Evolutionary conservation across 2,888 invertebrate genomes (phyloP).

Genomic region (Entomobrya multifasciata): DNA sequence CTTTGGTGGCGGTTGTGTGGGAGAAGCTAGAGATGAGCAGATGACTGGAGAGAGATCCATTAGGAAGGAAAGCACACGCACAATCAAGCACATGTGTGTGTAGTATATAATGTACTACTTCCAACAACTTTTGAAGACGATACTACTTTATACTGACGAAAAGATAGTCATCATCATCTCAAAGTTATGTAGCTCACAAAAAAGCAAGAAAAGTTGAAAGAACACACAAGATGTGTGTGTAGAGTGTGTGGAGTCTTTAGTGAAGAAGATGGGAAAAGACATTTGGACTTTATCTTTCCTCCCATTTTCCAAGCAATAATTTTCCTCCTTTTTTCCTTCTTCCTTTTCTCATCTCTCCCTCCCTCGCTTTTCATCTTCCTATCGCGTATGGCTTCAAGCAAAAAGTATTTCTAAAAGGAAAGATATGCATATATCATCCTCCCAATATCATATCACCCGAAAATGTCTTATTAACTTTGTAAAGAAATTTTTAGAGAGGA

Average conservation of each 20-base stretch:
- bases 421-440: background rate
- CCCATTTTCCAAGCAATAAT: conserved; percentile 71
- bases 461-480: background rate
- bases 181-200: conserved; percentile 7
- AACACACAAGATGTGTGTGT: background rate
- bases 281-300: conserved; percentile 69
- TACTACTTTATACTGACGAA: conserved; percentile 14
- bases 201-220: conserved; percentile 13
- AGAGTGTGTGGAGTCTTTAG: background rate
- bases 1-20: background rate
- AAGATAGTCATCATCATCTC: conserved; percentile 50
- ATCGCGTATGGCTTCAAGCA: conserved; percentile 1
- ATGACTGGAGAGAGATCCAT: background rate
- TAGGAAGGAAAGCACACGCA: background rate
- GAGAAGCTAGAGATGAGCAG: background rate
- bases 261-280: conserved; percentile 62
- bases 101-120: background rate
- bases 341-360: too few relatives aligned
- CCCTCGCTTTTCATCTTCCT: background rate
- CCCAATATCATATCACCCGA: too few relatives aligned
- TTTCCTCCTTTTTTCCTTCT: conserved; percentile 36
- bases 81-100: background rate
- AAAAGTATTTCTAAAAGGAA: background rate
- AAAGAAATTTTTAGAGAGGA: background rate
- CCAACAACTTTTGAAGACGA: background rate